These are phyloP conservation scores for Suillia variegata DNA, from an alignment of 2,888 invertebrate species.

Conservation along the genomic window DNA sequence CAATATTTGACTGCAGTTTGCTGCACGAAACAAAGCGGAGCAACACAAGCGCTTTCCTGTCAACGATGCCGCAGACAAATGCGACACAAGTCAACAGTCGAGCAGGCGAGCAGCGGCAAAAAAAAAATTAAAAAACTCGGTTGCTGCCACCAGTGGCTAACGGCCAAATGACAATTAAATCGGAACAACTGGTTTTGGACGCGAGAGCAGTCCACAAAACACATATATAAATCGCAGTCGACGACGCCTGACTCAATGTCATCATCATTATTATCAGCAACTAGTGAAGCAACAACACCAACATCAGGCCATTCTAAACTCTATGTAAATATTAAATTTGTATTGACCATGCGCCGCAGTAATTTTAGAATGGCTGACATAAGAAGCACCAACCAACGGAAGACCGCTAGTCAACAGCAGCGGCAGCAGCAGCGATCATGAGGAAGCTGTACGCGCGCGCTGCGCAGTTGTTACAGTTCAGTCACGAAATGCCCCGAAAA, in stretches of 20 bases:
- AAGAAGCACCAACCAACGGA: not conserved
- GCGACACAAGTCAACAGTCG: not conserved
- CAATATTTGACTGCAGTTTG: not conserved
- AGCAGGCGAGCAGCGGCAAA: not conserved
- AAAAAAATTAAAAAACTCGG: slow-evolving; percentile 21
- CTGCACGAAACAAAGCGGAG: not conserved
- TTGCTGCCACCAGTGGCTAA: slow-evolving; percentile 12
- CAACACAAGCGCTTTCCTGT: slow-evolving; percentile 11
- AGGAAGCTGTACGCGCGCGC: not conserved
- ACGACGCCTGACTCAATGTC: slow-evolving; percentile 12
- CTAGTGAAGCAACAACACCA: no score
- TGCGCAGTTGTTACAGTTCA: slow-evolving; percentile 24
- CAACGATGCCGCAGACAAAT: slow-evolving; percentile 8
- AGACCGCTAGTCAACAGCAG: not conserved
- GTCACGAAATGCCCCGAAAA: slow-evolving; percentile 34
- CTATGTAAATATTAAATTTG: no score
- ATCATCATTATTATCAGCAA: slow-evolving; percentile 23
- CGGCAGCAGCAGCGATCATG: no score
- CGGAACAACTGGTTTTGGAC: slow-evolving; percentile 21
- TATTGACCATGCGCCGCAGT: no score
- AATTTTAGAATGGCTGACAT: no score
- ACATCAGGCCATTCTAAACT: no score
- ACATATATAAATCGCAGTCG: no score
- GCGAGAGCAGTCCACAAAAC: not conserved
- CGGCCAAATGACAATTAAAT: slow-evolving; percentile 27